Base-by-base conservation (phyloP, 1,140 invertebrate species). In the Heliothis subflexa region DNA sequence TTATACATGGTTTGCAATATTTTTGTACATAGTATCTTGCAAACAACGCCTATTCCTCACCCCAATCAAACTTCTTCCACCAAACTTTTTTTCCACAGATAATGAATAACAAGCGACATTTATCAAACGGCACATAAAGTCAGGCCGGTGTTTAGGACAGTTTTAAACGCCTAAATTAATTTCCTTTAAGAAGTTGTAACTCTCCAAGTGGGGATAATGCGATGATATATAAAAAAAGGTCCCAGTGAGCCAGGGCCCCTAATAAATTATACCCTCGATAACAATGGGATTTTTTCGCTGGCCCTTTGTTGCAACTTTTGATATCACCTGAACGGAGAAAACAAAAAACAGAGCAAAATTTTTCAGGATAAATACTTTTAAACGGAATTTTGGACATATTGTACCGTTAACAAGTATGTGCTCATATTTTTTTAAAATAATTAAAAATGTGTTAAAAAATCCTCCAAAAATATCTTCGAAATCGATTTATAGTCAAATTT, bases 141-240 rank as follows among this genome's bases (percentile, higher is more conserved):
- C 85, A 85, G 33, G 77, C 85, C 79, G 78, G 86, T 94, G 93
- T 87, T 84, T 78, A 57, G 87, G 93, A 93, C 93, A 93, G 91
- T 93, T 93, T 94, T 90, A 89, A 94, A 91, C 89, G 88, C 82
- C 83, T 89, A 94, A 93, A 94, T 94, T 94, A 94, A 94, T 94
- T 93, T 94, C 89, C 91, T 93, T 91, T 93, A 94, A 94, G 92
- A 94, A 94, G 91, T 94, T 93, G 92, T 93, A 93, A 92, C 93
- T 93, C 90, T 84, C 91, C 83, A 87, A 91, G 92, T 91, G 91
- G 91, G 92, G 91, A 94, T 94, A 94, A 94, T 94, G 91, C 93
- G 93, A 94, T 94, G 93, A 94, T 94, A 94, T 94, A 94, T 94
- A 94, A 94, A 94, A 93, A 94, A 94, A 94, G 92, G 92, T 91